A percentile compares a stretch with the other conserved stretches of the same genome.
Conservation (phyloP, 2,113 vertebrate genomes). For the Chlamydotis undulata region DNA sequence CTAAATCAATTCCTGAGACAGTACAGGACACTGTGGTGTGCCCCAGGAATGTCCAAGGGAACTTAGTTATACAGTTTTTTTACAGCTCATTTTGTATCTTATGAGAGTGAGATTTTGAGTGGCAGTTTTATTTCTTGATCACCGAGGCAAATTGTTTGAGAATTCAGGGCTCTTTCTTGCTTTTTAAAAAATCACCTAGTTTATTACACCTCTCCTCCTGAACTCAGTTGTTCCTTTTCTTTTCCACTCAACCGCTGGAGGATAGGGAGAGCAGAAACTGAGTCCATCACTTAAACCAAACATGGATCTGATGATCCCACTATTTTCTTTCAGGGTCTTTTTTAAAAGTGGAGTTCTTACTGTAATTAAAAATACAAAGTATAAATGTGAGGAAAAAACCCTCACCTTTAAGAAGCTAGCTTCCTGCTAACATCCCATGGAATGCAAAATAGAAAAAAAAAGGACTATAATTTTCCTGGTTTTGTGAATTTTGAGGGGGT, state of each 20-base stretch:
- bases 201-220: background rate
- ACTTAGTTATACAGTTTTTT: conserved; percentile 4
- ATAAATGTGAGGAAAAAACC: background rate
- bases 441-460: background rate
- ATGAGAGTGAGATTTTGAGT: conserved; percentile 20
- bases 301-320: background rate
- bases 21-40: background rate
- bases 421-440: background rate
- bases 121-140: background rate
- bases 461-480: background rate
- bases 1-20: background rate
- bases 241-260: background rate
- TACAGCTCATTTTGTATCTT: conserved; percentile 23
- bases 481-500: background rate
- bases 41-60: background rate
- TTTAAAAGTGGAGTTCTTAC: background rate
- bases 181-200: background rate
- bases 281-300: background rate
- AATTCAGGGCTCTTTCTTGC: background rate
- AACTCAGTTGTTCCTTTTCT: background rate
- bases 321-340: conserved; percentile 17
- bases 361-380: conserved; percentile 5
- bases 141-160: background rate
- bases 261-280: background rate
- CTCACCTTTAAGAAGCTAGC: background rate